Conservation (phyloP, 2,888 invertebrate species). For the Pilophorus perplexus region DNA sequence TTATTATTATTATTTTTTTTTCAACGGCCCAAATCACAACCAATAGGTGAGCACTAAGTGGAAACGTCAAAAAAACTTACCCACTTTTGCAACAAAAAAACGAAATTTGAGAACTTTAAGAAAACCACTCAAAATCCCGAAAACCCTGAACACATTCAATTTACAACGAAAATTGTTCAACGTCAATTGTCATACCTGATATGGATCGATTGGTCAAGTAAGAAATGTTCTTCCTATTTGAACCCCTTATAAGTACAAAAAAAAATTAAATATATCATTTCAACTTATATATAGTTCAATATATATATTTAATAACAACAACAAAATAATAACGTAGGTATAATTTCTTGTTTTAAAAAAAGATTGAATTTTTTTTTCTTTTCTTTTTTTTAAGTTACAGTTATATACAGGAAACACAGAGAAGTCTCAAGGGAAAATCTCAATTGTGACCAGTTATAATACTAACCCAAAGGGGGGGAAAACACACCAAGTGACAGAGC, state of each 20-base stretch:
- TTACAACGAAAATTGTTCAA: too few species aligned
- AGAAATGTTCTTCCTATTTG: slow-evolving; percentile 38
- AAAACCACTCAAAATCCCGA: too few species aligned
- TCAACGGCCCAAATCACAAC: not conserved
- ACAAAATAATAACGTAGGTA: slow-evolving; percentile 39
- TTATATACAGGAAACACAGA: slow-evolving; percentile 26
- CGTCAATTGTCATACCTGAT: slow-evolving; percentile 32
- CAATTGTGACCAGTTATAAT: slow-evolving; percentile 29
- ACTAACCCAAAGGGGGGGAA: slow-evolving; percentile 8
- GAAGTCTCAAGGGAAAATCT: slow-evolving; percentile 4
- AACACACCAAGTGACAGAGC: too few species aligned
- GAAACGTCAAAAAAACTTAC: too few species aligned
- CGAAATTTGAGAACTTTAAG: too few species aligned
- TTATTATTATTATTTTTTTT: not conserved
- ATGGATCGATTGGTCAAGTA: slow-evolving; percentile 44
- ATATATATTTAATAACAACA: slow-evolving; percentile 39
- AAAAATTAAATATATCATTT: slow-evolving; percentile 43
- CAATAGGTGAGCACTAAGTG: slow-evolving; percentile 28
- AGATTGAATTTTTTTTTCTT: slow-evolving; percentile 11
- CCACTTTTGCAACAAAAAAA: too few species aligned
- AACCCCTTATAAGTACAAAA: slow-evolving; percentile 41
- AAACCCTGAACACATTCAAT: too few species aligned
- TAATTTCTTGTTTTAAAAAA: too few species aligned
- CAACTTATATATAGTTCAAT: slow-evolving; percentile 19
- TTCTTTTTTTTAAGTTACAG: slow-evolving; percentile 26